Percentiles rank a stretch among this genome's conserved stretches.
Evolutionary conservation across 2,797 vertebrate genomes (phyloP).

Genomic region (Pampus argenteus): DNA sequence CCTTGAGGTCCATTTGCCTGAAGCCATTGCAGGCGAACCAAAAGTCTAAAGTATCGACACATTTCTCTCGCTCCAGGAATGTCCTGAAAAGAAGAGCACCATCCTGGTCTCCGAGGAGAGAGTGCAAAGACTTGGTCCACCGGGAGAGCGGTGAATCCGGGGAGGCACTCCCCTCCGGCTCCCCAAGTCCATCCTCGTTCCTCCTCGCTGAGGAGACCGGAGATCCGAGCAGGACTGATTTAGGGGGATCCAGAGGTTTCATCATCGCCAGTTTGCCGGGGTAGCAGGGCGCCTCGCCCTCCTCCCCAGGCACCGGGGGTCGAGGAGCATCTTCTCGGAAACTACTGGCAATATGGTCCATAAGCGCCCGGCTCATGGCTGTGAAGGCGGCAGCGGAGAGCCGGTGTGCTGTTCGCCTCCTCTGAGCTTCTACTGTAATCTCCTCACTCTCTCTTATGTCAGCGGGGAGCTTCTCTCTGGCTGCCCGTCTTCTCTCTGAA

Average conservation of each 20-base stretch:
- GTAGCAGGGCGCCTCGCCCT: slow-evolving; percentile 92
- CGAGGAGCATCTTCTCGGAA: slow-evolving; percentile 98
- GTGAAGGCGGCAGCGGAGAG: slow-evolving; percentile 74
- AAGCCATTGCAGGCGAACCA: slow-evolving; percentile 99
- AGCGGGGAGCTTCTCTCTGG: slow-evolving; percentile 90
- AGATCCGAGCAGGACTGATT: slow-evolving; percentile 64
- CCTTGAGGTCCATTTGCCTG: slow-evolving; percentile 97
- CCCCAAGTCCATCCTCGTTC: slow-evolving; percentile 94
- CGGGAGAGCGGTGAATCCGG: slow-evolving; percentile 93
- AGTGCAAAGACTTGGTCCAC: slow-evolving; percentile 97
- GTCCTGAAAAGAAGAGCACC: slow-evolving; percentile 95
- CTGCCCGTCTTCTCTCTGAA: slow-evolving; percentile 90
- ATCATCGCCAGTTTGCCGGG: slow-evolving; percentile 82
- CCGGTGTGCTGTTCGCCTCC: slow-evolving; percentile 68
- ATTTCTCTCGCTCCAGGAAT: slow-evolving; percentile 95
- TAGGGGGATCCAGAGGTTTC: slow-evolving; percentile 84
- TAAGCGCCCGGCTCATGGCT: slow-evolving; percentile 94
- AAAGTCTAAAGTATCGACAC: slow-evolving; percentile 95
- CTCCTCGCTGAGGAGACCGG: slow-evolving; percentile 86
- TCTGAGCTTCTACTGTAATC: slow-evolving; percentile 86
- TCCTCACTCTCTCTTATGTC: slow-evolving; percentile 91
- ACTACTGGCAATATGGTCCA: slow-evolving; percentile 91
- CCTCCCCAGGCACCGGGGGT: slow-evolving; percentile 96
- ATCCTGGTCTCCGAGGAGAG: slow-evolving; percentile 95
- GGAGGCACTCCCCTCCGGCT: slow-evolving; percentile 96